phyloP scores from a whole-genome alignment of 2,797 vertebrate genomes.

The Pteronotus mesoamericanus region DNA sequence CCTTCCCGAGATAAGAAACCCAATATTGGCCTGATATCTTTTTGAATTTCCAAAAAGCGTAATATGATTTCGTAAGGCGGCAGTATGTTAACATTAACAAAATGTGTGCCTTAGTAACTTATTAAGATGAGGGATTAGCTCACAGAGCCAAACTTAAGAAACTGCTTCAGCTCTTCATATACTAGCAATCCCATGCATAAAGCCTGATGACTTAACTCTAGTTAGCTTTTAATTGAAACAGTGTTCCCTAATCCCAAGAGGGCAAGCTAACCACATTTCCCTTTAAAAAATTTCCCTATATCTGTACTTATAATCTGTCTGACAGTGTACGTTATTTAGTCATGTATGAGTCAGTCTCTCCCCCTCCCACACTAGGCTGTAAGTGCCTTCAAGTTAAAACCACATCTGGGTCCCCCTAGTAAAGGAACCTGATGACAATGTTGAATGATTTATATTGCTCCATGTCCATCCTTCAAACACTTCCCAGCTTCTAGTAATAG shows the following conservation, averaged over 20 bases:
- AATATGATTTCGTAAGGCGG: slow-evolving; percentile 6
- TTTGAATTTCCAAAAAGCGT: slow-evolving; percentile 19
- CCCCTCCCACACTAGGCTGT: not conserved
- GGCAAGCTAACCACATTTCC: not conserved
- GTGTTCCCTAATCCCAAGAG: not conserved
- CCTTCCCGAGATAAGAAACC: not conserved
- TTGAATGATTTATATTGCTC: not conserved
- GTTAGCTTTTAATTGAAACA: slow-evolving; percentile 32
- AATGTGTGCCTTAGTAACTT: slow-evolving; percentile 20
- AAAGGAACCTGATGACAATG: not conserved
- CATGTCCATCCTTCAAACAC: not conserved
- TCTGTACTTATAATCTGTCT: not conserved
- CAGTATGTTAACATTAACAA: not conserved
- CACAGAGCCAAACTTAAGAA: slow-evolving; percentile 26
- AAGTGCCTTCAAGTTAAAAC: not conserved
- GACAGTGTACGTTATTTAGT: not conserved
- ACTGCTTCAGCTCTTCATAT: slow-evolving; percentile 12
- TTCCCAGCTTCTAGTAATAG: not conserved
- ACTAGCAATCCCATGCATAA: not conserved
- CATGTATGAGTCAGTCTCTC: not conserved
- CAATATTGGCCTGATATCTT: not conserved
- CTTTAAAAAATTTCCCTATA: not conserved
- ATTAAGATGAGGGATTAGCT: slow-evolving; percentile 48
- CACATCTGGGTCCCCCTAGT: not conserved
- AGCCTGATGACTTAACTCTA: not conserved